Conservation (phyloP, 2,888 invertebrate genomes). For the Nebria salina region DNA sequence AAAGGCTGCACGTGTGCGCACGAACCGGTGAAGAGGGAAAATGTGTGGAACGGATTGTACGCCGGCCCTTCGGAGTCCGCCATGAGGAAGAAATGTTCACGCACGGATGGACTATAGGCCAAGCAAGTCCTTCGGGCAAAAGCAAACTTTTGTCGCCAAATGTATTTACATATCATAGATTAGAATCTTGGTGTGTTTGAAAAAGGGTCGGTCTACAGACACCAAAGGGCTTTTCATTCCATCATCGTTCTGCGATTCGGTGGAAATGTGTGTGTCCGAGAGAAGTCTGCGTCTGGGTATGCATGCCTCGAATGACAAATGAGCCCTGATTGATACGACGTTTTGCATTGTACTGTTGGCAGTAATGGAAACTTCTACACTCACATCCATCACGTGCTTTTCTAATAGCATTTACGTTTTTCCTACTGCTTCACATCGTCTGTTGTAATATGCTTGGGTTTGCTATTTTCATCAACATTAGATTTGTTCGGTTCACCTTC, state of each 20-base stretch:
- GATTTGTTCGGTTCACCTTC: slow-evolving; percentile 15
- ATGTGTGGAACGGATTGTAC: not conserved
- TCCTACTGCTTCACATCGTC: not conserved
- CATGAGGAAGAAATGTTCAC: slow-evolving; percentile 8
- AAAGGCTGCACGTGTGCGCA: not conserved
- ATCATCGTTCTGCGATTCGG: slow-evolving; percentile 25
- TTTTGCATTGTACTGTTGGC: slow-evolving; percentile 33
- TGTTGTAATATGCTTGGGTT: slow-evolving; percentile 5
- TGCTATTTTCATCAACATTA: slow-evolving; percentile 15
- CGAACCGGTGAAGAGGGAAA: not conserved
- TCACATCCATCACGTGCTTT: slow-evolving; percentile 30
- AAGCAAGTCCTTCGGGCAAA: not conserved
- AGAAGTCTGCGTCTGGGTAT: not conserved
- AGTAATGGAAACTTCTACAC: slow-evolving; percentile 23
- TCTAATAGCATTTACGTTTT: slow-evolving; percentile 30
- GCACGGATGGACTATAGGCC: slow-evolving; percentile 8
- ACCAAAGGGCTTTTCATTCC: not conserved
- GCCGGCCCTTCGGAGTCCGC: not conserved
- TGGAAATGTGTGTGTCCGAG: slow-evolving; percentile 29
- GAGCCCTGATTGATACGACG: slow-evolving; percentile 34
- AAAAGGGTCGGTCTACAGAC: slow-evolving; percentile 17
- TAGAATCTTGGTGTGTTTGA: slow-evolving; percentile 26
- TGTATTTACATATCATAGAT: slow-evolving; percentile 34
- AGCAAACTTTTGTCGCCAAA: slow-evolving; percentile 30
- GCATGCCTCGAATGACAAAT: slow-evolving; percentile 38